Evolutionary conservation across 1,140 invertebrate genomes (phyloP), one percentile per base, ranked within the genome.

Genomic region (Drosophila ercepeae): DNA sequence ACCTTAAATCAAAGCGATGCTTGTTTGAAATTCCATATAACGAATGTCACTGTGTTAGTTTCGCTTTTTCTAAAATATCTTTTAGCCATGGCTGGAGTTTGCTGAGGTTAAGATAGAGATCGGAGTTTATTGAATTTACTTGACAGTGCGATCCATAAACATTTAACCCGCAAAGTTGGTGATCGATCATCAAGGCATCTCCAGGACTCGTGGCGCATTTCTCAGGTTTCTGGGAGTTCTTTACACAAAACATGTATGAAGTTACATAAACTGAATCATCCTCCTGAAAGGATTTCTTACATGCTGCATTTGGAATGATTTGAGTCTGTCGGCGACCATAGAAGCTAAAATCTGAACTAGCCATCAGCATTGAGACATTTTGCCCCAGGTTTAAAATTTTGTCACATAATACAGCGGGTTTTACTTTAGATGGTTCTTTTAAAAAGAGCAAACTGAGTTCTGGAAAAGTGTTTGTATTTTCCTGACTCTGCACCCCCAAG

Each of bases 311-410:
- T 1, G 48, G 9, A 6, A 71, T 48, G 5, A 73, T 19, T 32
- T 71, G 13, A 23, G 48, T 54, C 3, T 7, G 16, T 1, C 70
- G 50, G 1, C 23, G 67, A 9, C 50, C 67, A 8, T 44, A 71
- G n/a, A 29, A 73, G 8, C 49, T 54, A 0, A 71, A 27, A 16
- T 71, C 50, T 0, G n/a, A 7, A 11, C 55, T 71, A 34, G 70
- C 50, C 54, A 71, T 71, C 8, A 73, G 9, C 70, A 71, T 71
- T 3, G 9, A 19, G n/a, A n/a, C 57, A 19, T 49, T 63, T 6
- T 7, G 13, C 14, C 27, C 34, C 16, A 49, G 16, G 1, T 32
- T 19, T 0, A 25, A 18, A 5, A 41, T 23, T n/a, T 19, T 2
- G 1, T 19, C 18, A 18, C 70, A 54, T 1, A 71, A 8, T 0